A percentile compares a stretch with the other conserved stretches of the same genome.
Evolutionary conservation across 2,113 vertebrate genomes (phyloP).

Genomic region (Rhodinocichla rosea): DNA sequence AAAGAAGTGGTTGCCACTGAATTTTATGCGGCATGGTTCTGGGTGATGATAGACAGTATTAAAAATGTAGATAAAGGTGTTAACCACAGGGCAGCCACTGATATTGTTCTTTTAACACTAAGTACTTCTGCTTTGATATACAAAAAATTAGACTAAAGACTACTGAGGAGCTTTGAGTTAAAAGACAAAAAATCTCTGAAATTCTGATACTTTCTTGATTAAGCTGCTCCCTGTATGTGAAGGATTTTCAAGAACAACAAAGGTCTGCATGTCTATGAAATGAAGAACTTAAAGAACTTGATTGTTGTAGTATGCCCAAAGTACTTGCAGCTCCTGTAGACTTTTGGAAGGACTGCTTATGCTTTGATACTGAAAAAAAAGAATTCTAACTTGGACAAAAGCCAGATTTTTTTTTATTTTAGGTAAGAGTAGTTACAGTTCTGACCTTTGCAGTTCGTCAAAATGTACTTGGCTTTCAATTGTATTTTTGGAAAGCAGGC

Average conservation of each 20-base stretch:
- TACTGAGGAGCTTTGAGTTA: neutral
- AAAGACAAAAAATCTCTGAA: neutral
- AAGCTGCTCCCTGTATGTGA: neutral
- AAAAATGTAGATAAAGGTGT: neutral
- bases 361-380: neutral
- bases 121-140: neutral
- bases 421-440: neutral
- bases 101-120: neutral
- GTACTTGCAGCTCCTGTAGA: neutral
- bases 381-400: neutral
- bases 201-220: neutral
- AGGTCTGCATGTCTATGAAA: neutral
- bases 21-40: neutral
- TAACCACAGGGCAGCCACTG: neutral
- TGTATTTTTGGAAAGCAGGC: slow-evolving; percentile 49
- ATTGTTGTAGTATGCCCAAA: neutral
- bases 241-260: neutral
- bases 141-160: neutral
- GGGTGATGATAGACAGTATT: neutral
- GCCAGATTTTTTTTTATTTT: neutral
- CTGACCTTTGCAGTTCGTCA: slow-evolving; percentile 22
- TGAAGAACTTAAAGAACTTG: neutral
- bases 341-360: neutral
- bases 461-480: slow-evolving; percentile 13
- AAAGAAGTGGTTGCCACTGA: neutral